These are phyloP conservation scores for Syndactyla subalaris DNA, from an alignment of 2,797 vertebrate species.

Conservation along the genomic window DNA sequence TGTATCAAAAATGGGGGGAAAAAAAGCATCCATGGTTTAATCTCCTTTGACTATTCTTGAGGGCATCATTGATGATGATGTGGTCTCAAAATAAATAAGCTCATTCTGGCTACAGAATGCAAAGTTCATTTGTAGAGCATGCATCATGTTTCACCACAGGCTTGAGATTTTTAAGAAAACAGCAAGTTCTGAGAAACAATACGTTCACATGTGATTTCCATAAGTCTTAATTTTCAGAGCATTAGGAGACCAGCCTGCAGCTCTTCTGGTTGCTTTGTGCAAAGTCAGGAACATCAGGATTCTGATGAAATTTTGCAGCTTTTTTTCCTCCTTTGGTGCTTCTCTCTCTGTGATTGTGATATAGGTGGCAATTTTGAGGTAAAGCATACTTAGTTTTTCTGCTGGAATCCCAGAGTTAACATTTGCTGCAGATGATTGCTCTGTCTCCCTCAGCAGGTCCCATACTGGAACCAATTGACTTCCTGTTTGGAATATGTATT, in stretches of 20 bases:
- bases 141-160: not conserved
- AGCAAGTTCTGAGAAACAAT: slow-evolving; percentile 18
- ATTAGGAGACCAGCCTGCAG: slow-evolving; percentile 50
- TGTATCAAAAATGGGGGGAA: not conserved
- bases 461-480: not conserved
- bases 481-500: not conserved
- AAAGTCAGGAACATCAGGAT: slow-evolving; percentile 16
- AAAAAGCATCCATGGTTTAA: not conserved
- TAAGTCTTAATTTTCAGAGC: slow-evolving; percentile 52
- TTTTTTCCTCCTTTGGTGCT: not conserved
- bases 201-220: not conserved
- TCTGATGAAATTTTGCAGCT: slow-evolving; percentile 3
- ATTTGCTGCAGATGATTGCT: not conserved
- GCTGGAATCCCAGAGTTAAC: not conserved
- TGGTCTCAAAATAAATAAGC: slow-evolving; percentile 9
- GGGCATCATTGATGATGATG: not conserved
- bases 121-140: not conserved
- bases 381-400: not conserved
- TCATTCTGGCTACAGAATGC: not conserved
- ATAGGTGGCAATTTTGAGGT: not conserved
- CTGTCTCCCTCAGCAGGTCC: slow-evolving; percentile 8
- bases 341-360: not conserved
- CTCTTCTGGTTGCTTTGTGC: slow-evolving; percentile 16
- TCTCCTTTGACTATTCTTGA: slow-evolving; percentile 4
- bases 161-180: not conserved